Evolutionary conservation across 1,140 invertebrate species (phyloP).

Genomic region (Papilio dardanus): DNA sequence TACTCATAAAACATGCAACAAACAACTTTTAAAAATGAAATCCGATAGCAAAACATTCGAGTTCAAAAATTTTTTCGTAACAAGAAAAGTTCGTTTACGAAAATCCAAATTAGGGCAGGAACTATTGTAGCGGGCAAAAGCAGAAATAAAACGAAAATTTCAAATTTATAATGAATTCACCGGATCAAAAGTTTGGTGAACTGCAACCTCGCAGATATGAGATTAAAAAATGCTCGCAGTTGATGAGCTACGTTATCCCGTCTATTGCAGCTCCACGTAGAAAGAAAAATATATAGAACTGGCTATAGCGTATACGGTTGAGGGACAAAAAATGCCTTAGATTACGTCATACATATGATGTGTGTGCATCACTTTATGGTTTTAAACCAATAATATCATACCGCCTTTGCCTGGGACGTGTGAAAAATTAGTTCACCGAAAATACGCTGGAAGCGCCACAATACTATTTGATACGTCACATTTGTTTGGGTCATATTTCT

Average conservation of each 20-base stretch:
- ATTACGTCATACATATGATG: no score
- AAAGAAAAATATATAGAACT: no score
- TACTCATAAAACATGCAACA: background rate
- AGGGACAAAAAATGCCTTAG: no score
- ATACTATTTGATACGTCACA: no score
- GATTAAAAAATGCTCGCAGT: constrained; percentile 21
- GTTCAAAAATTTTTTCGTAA: constrained; percentile 12
- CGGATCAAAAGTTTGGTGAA: constrained; percentile 22
- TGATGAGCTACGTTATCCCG: background rate
- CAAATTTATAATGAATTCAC: constrained; percentile 22
- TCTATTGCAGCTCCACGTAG: no score
- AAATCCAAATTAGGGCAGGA: constrained; percentile 19
- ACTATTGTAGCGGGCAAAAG: constrained; percentile 11
- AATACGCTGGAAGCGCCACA: no score
- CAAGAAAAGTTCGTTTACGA: constrained; percentile 22
- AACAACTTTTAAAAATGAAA: constrained; percentile 6
- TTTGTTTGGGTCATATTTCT: no score
- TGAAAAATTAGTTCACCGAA: no score
- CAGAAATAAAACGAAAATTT: constrained; percentile 14
- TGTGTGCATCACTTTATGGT: no score
- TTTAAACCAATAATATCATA: no score
- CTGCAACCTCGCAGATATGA: constrained; percentile 20
- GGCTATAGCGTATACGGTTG: no score
- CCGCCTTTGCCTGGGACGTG: no score
- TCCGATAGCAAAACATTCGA: constrained; percentile 12